Evolutionary conservation across 2,888 invertebrate genomes (phyloP).

Genomic region (Luffia ferchaultella): DNA sequence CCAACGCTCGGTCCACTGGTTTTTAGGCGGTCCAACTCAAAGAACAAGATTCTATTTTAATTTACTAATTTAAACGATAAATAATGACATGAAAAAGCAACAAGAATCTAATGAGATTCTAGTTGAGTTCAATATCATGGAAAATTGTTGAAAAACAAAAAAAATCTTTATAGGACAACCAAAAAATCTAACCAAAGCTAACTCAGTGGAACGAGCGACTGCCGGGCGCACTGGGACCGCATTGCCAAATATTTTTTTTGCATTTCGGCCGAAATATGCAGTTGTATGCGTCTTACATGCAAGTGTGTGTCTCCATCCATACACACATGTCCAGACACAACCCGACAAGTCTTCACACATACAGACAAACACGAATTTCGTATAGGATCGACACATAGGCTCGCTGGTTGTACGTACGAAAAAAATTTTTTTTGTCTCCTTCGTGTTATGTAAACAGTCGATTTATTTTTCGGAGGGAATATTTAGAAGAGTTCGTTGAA

Average conservation of each 20-base stretch:
- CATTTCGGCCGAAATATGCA: slow-evolving; percentile 68
- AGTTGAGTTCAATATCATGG: too few relatives aligned
- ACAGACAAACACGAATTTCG: slow-evolving; percentile 30
- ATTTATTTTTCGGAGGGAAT: slow-evolving; percentile 45
- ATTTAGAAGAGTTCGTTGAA: slow-evolving; percentile 51
- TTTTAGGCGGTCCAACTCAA: background rate
- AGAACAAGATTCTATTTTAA: slow-evolving; percentile 39
- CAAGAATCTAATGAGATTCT: too few relatives aligned
- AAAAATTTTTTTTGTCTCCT: slow-evolving; percentile 11
- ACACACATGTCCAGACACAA: background rate
- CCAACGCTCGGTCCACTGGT: slow-evolving; percentile 22
- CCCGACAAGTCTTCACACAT: slow-evolving; percentile 37
- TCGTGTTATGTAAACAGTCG: slow-evolving; percentile 60
- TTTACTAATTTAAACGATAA: too few relatives aligned
- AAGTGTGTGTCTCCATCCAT: slow-evolving; percentile 17
- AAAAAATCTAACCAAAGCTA: slow-evolving; percentile 64
- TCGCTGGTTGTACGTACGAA: slow-evolving; percentile 21
- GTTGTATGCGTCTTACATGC: slow-evolving; percentile 66
- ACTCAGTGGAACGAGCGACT: slow-evolving; percentile 65
- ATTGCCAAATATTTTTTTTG: slow-evolving; percentile 68
- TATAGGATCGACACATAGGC: slow-evolving; percentile 47
- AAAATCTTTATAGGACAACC: slow-evolving; percentile 41
- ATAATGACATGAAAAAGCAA: too few relatives aligned
- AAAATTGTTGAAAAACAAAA: slow-evolving; percentile 52
- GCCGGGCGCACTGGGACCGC: slow-evolving; percentile 65